Percentiles rank a stretch among this genome's conserved stretches.
Conservation (phyloP, 2,888 invertebrate species). For the Andricus curvator region DNA sequence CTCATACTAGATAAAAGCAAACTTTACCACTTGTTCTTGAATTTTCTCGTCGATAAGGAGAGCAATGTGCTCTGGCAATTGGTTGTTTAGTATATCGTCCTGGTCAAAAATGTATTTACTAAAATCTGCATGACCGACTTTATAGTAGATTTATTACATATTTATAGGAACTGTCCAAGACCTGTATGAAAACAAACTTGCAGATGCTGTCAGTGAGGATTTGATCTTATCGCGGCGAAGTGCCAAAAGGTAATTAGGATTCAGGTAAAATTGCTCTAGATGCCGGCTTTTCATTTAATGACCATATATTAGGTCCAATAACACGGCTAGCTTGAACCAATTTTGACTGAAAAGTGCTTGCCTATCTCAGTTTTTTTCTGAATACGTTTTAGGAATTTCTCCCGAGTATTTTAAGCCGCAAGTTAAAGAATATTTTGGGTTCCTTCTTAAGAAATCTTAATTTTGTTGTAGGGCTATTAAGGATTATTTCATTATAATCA, state of each 20-base stretch:
- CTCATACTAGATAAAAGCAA: conserved; percentile 7
- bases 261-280: neutral
- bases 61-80: conserved; percentile 7
- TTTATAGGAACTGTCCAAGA: neutral
- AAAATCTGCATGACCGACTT: neutral
- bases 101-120: neutral
- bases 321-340: no score
- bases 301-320: neutral
- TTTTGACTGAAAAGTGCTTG: no score
- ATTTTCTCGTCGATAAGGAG: conserved; percentile 4
- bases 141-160: neutral
- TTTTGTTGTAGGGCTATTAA: no score
- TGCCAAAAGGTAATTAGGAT: neutral
- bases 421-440: no score
- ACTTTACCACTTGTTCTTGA: conserved; percentile 13
- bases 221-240: neutral
- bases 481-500: no score
- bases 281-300: neutral
- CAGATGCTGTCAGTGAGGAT: neutral
- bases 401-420: no score
- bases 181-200: neutral
- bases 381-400: no score
- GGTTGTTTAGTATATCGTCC: neutral
- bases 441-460: no score
- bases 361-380: no score